Percentiles rank a stretch among this genome's conserved stretches.
phyloP scores from a whole-genome alignment of 2,113 vertebrate species.

The Laticauda colubrina region DNA sequence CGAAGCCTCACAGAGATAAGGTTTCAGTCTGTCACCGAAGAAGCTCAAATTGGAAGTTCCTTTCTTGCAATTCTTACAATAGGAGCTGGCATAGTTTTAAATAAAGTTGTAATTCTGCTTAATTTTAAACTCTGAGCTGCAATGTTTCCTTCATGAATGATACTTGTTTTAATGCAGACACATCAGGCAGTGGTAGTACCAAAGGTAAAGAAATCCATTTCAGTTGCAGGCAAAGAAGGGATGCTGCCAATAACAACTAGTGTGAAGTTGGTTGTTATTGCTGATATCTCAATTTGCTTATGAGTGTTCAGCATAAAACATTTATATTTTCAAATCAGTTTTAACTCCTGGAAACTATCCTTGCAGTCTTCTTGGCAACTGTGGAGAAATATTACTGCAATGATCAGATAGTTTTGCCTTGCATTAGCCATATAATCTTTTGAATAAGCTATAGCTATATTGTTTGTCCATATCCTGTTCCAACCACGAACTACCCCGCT shows the following conservation, averaged over 20 bases:
- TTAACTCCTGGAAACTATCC: neutral
- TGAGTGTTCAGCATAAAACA: neutral
- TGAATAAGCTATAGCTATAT: too few species aligned
- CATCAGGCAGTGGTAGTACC: neutral
- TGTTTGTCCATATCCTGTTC: too few species aligned
- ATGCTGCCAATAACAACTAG: neutral
- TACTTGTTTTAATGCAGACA: neutral
- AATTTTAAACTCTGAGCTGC: neutral
- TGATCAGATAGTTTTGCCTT: too few species aligned
- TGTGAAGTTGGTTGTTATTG: neutral
- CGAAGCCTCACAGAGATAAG: too few species aligned
- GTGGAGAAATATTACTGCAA: too few species aligned
- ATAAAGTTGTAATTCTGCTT: conserved; percentile 20
- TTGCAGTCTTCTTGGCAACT: neutral
- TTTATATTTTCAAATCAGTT: neutral
- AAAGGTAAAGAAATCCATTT: neutral
- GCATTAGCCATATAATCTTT: too few species aligned
- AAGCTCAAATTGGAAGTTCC: conserved; percentile 8
- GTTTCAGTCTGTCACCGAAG: too few species aligned
- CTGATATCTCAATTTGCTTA: neutral
- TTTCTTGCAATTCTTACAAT: conserved; percentile 38
- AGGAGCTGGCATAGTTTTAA: conserved; percentile 48
- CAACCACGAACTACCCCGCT: too few species aligned
- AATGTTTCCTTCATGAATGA: neutral
- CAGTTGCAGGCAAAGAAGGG: neutral